A percentile compares a stretch with the other conserved stretches of the same genome.
Evolutionary conservation across 2,888 invertebrate genomes (phyloP).

Genomic region (Cryptus armator): DNA sequence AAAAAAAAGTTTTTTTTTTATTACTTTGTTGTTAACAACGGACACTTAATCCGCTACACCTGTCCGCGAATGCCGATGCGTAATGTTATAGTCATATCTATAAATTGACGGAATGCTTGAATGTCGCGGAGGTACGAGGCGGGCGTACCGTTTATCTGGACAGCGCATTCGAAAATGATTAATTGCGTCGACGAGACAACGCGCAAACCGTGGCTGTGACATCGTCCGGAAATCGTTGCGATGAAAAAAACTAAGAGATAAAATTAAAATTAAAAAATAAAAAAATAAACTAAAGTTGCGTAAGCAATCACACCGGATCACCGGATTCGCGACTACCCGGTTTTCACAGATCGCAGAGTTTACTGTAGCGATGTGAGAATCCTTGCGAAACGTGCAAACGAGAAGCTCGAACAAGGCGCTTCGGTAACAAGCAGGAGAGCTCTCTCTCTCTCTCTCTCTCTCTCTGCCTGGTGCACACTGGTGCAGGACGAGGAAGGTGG

Average conservation of each 20-base stretch:
- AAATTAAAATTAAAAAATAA: background rate
- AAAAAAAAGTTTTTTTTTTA: conserved; percentile 10
- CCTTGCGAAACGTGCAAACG: conserved; percentile 9
- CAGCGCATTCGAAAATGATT: conserved; percentile 38
- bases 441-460: background rate
- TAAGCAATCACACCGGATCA: conserved; percentile 1
- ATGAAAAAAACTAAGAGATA: background rate
- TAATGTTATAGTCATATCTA: background rate
- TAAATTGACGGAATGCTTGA: conserved; percentile 2
- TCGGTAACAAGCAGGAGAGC: conserved; percentile 57
- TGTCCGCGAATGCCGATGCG: background rate
- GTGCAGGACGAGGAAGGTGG: conserved; percentile 73
- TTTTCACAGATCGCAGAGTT: background rate
- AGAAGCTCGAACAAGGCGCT: conserved; percentile 37
- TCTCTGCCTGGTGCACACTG: conserved; percentile 41
- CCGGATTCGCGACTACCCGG: background rate
- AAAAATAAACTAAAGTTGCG: background rate
- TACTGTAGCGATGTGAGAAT: conserved; percentile 18
- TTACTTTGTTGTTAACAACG: conserved; percentile 19
- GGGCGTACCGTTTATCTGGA: conserved; percentile 44
- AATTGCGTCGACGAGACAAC: conserved; percentile 24
- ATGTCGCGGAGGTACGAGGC: conserved; percentile 25
- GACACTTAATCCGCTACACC: conserved; percentile 34
- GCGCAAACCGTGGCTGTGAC: background rate
- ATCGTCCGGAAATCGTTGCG: conserved; percentile 30